Conservation (phyloP, 2,113 vertebrate genomes). For the Nettapus auritus region DNA sequence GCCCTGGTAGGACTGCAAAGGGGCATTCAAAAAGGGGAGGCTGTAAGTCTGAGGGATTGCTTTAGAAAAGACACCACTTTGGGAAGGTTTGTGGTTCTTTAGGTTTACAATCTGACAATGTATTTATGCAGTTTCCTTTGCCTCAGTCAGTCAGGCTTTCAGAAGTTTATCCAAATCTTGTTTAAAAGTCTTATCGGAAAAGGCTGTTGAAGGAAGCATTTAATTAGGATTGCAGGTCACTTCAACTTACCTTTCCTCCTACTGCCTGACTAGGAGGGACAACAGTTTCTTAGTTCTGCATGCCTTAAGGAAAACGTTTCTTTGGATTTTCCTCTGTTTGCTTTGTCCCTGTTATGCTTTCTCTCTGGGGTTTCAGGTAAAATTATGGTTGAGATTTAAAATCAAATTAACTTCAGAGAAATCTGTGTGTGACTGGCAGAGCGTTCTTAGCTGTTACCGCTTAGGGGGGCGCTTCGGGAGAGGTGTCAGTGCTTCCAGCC, state of each 20-base stretch:
- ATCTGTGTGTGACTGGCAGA: not conserved
- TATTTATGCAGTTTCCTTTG: accelerated
- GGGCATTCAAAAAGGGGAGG: not conserved
- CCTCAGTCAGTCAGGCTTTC: accelerated
- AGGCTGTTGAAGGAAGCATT: not conserved
- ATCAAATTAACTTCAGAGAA: not conserved
- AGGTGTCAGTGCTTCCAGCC: not conserved
- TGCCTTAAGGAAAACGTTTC: not conserved
- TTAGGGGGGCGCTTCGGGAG: not conserved
- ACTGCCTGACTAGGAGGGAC: not conserved
- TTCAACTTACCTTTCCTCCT: not conserved
- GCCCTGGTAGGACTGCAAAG: not conserved
- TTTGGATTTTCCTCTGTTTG: not conserved
- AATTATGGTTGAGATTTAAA: not conserved
- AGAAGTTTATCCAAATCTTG: not conserved
- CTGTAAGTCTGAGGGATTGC: not conserved
- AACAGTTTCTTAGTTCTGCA: not conserved
- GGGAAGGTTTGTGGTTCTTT: accelerated
- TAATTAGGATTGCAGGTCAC: not conserved
- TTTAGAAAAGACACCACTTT: no score
- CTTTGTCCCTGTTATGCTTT: not conserved
- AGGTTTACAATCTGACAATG: not conserved
- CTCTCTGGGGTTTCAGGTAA: not conserved
- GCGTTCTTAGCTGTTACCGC: not conserved
- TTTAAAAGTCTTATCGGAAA: not conserved